These are phyloP conservation scores for Thysanoteuthis rhombus DNA, from an alignment of 2,888 invertebrate species.

Conservation along the genomic window DNA sequence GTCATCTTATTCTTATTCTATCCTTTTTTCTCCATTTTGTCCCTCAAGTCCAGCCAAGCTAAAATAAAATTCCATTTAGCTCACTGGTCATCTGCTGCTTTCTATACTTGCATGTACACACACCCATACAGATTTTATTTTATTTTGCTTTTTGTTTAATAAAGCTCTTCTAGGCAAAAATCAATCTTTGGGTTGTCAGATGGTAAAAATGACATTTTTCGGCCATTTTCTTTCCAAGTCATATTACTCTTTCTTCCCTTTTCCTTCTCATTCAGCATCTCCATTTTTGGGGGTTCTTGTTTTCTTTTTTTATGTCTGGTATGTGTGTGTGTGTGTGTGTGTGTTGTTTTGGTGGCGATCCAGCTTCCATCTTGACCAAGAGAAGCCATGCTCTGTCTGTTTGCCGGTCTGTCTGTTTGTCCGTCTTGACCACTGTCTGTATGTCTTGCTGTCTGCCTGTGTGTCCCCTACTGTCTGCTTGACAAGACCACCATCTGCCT, in stretches of 20 bases:
- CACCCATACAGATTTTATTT: not conserved
- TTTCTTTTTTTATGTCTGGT: not conserved
- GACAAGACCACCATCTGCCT: not conserved
- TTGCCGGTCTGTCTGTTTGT: not conserved
- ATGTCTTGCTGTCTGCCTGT: conserved; percentile 12
- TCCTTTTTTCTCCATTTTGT: not conserved
- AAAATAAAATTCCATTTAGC: not conserved
- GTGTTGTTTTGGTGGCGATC: not conserved
- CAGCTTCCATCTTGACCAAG: not conserved
- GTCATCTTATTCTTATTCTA: no score
- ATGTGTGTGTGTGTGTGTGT: not conserved
- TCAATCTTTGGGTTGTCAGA: not conserved
- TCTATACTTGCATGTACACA: not conserved
- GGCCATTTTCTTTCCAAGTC: not conserved
- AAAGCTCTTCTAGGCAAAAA: not conserved
- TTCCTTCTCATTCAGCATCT: not conserved
- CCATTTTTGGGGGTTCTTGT: not conserved
- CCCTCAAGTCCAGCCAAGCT: not conserved
- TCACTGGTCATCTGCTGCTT: not conserved
- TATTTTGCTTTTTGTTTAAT: not conserved
- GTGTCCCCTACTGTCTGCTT: not conserved
- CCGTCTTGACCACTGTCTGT: conserved; percentile 12
- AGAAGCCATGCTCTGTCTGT: not conserved
- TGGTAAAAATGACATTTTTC: not conserved
- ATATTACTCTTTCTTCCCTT: not conserved